phyloP scores from a whole-genome alignment of 2,888 invertebrate genomes.

The Ectemnius continuus region DNA sequence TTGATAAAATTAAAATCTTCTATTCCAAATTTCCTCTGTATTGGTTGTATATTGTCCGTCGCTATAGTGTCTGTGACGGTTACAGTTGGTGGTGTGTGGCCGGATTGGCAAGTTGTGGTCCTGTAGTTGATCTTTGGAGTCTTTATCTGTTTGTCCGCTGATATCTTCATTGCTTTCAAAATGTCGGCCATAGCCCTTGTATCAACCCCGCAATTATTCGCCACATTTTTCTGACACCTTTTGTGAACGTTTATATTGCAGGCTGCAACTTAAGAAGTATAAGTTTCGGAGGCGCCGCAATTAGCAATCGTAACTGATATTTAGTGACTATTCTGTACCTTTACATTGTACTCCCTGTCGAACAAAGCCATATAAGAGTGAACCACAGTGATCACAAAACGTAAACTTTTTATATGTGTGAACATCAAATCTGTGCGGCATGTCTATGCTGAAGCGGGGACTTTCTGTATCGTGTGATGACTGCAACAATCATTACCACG shows the following conservation, averaged over 20 bases:
- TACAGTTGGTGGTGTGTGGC: conserved; percentile 56
- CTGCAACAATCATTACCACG: conserved; percentile 68
- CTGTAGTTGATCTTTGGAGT: conserved; percentile 70
- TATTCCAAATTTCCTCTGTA: conserved; percentile 81
- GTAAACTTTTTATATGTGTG: conserved; percentile 99
- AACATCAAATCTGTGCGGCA: conserved; percentile 97
- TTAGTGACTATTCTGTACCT: conserved; percentile 79
- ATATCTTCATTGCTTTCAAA: conserved; percentile 93
- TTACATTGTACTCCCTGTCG: conserved; percentile 98
- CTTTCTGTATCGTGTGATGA: conserved; percentile 82
- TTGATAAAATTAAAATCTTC: conserved; percentile 98
- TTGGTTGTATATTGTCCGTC: conserved; percentile 38
- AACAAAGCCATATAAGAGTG: conserved; percentile 96
- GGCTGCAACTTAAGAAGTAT: conserved; percentile 79
- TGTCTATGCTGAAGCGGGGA: conserved; percentile 97
- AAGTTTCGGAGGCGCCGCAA: conserved; percentile 1
- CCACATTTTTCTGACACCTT: conserved; percentile 98
- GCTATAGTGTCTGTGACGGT: conserved; percentile 59
- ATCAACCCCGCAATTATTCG: conserved; percentile 99
- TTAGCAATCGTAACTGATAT: too few relatives aligned
- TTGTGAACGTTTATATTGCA: conserved; percentile 99
- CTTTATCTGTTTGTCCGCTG: conserved; percentile 88
- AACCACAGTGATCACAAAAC: conserved; percentile 99
- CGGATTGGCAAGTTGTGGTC: conserved; percentile 50
- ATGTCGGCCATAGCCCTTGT: conserved; percentile 97